Conservation (phyloP, 2,797 vertebrate species). For the Melanotaenia trifasciata region DNA sequence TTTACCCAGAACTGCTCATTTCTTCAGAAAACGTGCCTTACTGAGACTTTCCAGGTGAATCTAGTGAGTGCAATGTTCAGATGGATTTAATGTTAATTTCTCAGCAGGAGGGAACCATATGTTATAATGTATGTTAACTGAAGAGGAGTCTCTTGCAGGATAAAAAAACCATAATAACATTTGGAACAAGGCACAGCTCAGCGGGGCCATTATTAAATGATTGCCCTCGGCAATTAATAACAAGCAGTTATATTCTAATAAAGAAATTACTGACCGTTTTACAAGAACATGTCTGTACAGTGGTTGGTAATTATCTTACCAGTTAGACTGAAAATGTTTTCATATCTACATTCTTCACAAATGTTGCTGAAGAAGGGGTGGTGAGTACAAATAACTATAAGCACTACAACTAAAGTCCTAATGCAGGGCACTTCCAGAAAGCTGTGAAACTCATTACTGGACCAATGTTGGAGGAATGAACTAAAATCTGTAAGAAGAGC, state of each 20-base stretch:
- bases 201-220: conserved; percentile 13
- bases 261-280: conserved; percentile 41
- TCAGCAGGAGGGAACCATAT: neutral
- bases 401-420: conserved; percentile 2
- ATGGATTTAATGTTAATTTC: neutral
- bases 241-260: conserved; percentile 26
- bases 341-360: neutral
- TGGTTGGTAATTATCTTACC: conserved; percentile 26
- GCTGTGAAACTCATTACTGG: neutral
- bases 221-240: conserved; percentile 21
- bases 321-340: conserved; percentile 9
- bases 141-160: neutral
- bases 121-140: neutral
- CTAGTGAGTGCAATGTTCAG: neutral
- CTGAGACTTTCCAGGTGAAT: neutral
- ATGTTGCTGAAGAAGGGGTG: neutral
- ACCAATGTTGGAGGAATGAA: neutral
- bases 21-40: conserved; percentile 10
- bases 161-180: conserved; percentile 1
- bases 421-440: conserved; percentile 1
- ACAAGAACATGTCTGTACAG: conserved; percentile 24
- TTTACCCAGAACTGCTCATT: conserved; percentile 48
- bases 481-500: neutral
- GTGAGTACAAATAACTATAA: conserved; percentile 13
- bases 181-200: conserved; percentile 6